A percentile compares a stretch with the other conserved stretches of the same genome.
Evolutionary conservation across 2,113 vertebrate genomes (phyloP).

Genomic region (Chloebia gouldiae): DNA sequence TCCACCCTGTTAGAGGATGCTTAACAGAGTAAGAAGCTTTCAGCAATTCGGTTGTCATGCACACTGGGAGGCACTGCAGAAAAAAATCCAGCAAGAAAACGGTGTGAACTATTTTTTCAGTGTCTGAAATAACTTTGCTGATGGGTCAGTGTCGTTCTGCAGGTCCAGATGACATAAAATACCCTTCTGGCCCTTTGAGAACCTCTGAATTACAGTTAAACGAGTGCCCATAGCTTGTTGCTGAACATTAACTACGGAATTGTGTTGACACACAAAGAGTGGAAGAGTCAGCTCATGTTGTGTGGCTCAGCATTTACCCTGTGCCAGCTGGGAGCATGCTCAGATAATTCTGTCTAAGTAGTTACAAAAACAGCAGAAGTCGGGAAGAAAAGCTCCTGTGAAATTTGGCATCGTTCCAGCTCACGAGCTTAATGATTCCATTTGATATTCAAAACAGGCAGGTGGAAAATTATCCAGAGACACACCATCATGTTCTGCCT

Average conservation of each 20-base stretch:
- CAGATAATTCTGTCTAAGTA: slow-evolving; percentile 26
- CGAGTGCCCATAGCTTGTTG: not conserved
- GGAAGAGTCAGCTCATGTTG: not conserved
- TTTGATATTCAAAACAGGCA: slow-evolving; percentile 57
- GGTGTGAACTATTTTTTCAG: not conserved
- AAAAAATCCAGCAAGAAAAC: not conserved
- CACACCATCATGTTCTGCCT: not conserved
- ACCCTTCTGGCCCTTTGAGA: not conserved
- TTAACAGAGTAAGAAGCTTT: slow-evolving; percentile 6
- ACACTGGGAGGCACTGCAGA: not conserved
- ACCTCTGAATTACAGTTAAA: not conserved
- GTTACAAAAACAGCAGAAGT: slow-evolving; percentile 7
- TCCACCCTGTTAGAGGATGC: not conserved
- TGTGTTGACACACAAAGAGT: not conserved
- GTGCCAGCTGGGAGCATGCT: not conserved
- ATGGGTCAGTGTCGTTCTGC: not conserved
- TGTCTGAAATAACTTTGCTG: not conserved
- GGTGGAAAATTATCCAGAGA: slow-evolving; percentile 53
- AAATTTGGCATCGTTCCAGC: not conserved
- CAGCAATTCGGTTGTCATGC: not conserved
- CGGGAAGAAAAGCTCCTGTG: not conserved
- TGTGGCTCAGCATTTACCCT: not conserved
- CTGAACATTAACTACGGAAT: not conserved
- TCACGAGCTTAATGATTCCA: not conserved
- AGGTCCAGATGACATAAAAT: not conserved